A percentile compares a stretch with the other conserved stretches of the same genome.
Evolutionary conservation across 1,140 invertebrate genomes (phyloP).

Genomic region (Coenobita brevimanus): DNA sequence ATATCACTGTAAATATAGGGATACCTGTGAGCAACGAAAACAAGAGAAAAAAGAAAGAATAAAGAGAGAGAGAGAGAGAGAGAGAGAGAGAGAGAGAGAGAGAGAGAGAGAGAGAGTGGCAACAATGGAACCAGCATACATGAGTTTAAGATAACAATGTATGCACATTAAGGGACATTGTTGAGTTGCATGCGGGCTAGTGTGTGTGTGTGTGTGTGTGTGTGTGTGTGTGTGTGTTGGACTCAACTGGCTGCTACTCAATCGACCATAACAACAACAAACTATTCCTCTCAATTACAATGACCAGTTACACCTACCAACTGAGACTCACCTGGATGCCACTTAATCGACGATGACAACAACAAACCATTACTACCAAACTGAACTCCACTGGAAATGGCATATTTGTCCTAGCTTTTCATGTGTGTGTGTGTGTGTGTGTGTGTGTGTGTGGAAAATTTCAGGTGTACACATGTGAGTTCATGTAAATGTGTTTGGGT

Average conservation of each 20-base stretch:
- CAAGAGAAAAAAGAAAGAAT: neutral
- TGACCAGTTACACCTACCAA: no score
- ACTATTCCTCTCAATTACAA: no score
- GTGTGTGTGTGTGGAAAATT: neutral
- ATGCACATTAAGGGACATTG: no score
- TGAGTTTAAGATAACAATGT: no score
- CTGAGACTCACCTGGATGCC: no score
- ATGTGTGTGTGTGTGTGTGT: neutral
- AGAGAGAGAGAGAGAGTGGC: neutral
- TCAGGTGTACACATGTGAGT: neutral
- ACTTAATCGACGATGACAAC: no score
- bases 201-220: neutral
- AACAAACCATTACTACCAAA: no score
- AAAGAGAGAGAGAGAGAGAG: slow-evolving; percentile 18
- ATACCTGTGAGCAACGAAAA: neutral
- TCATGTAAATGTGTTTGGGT: neutral
- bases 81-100: slow-evolving; percentile 7
- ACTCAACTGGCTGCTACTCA: no score
- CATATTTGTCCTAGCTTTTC: neutral
- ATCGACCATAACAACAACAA: no score
- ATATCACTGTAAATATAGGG: slow-evolving; percentile 2
- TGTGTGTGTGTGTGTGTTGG: slow-evolving; percentile 32
- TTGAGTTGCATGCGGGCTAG: no score
- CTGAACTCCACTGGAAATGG: no score
- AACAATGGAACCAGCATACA: no score